Evolutionary conservation across 2,888 invertebrate genomes (phyloP).

Genomic region (Doris montereyensis): DNA sequence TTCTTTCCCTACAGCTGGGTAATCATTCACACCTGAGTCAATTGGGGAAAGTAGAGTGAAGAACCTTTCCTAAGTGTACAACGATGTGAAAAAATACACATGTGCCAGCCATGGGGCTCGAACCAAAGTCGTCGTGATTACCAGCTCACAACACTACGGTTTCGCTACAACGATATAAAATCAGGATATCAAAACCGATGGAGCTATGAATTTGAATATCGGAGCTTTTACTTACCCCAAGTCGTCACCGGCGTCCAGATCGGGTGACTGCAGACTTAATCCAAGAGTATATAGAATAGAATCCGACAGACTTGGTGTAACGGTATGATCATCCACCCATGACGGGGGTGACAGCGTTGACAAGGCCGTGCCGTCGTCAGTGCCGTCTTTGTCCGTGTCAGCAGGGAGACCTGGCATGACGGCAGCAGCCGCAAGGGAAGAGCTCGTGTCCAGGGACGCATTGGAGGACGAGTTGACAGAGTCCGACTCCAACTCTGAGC

Average conservation of each 20-base stretch:
- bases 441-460: neutral
- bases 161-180: too few species aligned
- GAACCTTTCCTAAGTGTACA: too few species aligned
- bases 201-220: too few species aligned
- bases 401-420: slow-evolving; percentile 21
- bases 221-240: slow-evolving; percentile 12
- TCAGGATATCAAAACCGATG: too few species aligned
- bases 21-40: too few species aligned
- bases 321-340: slow-evolving; percentile 46
- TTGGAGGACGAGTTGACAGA: too few species aligned
- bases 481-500: slow-evolving; percentile 54
- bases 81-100: too few species aligned
- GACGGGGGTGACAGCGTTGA: slow-evolving; percentile 34
- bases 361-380: neutral
- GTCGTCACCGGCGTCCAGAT: neutral
- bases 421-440: neutral
- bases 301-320: slow-evolving; percentile 59
- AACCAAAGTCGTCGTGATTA: too few species aligned
- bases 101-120: too few species aligned
- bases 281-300: slow-evolving; percentile 55
- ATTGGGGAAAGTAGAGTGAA: too few species aligned
- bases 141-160: too few species aligned
- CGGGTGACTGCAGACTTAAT: slow-evolving; percentile 26
- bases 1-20: too few species aligned
- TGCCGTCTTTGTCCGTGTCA: slow-evolving; percentile 24